These are phyloP conservation scores for Drosophila simulans DNA, from an alignment of 1,140 invertebrate genomes.

Conservation along the genomic window DNA sequence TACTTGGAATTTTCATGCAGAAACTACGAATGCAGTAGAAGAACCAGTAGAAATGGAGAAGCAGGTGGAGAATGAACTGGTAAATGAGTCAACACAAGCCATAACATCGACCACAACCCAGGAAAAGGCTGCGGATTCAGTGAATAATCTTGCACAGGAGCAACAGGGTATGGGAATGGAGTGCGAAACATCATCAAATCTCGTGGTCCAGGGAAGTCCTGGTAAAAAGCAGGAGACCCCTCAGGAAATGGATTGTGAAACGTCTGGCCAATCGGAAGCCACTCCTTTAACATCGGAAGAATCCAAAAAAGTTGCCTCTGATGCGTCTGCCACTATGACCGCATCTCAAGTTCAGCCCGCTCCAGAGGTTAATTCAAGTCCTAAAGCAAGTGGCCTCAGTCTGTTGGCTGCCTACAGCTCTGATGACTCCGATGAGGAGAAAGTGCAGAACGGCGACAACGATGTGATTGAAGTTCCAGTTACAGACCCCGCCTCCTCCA, in stretches of 20 bases:
- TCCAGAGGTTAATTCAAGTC: constrained; percentile 14
- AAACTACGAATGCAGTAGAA: background rate
- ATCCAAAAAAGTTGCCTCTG: background rate
- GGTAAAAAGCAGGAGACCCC: background rate
- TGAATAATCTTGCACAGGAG: background rate
- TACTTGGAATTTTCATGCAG: constrained; percentile 4
- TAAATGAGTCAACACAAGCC: constrained; percentile 1
- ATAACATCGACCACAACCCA: background rate
- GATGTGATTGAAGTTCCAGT: constrained; percentile 69
- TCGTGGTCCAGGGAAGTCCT: too few relatives aligned
- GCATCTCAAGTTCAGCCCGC: constrained; percentile 7
- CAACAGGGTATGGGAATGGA: constrained; percentile 8
- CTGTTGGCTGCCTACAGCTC: constrained; percentile 71
- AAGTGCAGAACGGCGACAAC: constrained; percentile 46
- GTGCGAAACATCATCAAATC: constrained; percentile 3
- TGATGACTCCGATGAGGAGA: constrained; percentile 54
- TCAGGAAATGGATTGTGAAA: constrained; percentile 30
- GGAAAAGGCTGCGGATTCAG: background rate
- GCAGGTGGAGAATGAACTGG: background rate
- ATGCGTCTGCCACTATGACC: background rate
- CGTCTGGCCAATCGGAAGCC: background rate
- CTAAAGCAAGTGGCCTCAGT: constrained; percentile 37
- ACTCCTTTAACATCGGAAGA: background rate
- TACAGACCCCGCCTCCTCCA: constrained; percentile 14
- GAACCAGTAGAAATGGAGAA: constrained; percentile 7